Conservation (phyloP, 2,113 vertebrate species). For the Junco hyemalis region DNA sequence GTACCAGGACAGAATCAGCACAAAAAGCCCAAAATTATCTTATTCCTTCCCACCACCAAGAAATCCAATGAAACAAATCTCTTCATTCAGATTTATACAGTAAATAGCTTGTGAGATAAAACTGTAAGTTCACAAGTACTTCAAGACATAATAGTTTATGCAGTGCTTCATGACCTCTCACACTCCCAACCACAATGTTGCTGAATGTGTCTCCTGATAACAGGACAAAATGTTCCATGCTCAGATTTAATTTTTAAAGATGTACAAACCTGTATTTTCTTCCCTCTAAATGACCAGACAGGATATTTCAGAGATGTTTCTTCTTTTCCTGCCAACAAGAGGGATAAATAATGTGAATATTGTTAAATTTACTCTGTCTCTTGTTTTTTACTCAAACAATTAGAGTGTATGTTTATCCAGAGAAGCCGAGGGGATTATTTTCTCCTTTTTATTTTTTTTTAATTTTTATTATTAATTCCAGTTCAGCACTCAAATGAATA, state of each 20-base stretch:
- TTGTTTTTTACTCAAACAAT: not conserved
- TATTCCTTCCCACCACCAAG: not conserved
- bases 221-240: not conserved
- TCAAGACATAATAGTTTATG: not conserved
- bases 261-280: not conserved
- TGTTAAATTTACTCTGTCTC: not conserved
- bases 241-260: not conserved
- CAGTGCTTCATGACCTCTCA: not conserved
- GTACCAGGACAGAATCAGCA: not conserved
- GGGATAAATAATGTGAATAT: not conserved
- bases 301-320: not conserved
- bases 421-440: not conserved
- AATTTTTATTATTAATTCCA: not conserved
- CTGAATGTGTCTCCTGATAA: not conserved
- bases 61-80: not conserved
- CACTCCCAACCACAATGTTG: not conserved
- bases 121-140: not conserved
- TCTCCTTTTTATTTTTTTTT: rapidly evolving
- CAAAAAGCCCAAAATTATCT: not conserved
- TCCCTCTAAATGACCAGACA: not conserved
- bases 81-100: not conserved
- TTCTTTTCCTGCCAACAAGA: not conserved
- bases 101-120: not conserved
- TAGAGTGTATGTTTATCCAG: not conserved
- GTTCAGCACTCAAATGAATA: not conserved